Conservation (phyloP, 2,113 vertebrate genomes). For the Odobenus rosmarus region DNA sequence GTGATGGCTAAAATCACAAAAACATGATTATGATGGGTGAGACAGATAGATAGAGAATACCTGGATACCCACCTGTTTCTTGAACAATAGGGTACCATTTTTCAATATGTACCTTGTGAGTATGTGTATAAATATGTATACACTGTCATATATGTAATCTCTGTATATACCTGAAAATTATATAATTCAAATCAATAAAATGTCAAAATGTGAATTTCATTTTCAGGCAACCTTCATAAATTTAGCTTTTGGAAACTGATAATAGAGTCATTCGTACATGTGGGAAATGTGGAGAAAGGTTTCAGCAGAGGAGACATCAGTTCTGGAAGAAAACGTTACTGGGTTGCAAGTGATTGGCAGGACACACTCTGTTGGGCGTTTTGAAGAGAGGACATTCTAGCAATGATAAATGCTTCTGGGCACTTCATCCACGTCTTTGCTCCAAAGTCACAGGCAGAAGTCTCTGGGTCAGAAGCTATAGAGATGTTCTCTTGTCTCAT, state of each 20-base stretch:
- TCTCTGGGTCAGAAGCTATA: constrained; percentile 66
- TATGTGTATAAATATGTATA: fast-evolving
- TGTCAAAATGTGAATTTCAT: constrained; percentile 3
- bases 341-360: constrained; percentile 66
- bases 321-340: constrained; percentile 56
- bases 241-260: constrained; percentile 57
- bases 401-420: constrained; percentile 56
- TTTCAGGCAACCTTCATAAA: constrained; percentile 52
- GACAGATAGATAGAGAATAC: background rate
- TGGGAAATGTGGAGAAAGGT: constrained; percentile 67
- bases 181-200: background rate
- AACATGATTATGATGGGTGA: background rate
- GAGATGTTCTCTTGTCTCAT: constrained; percentile 65
- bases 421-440: constrained; percentile 46
- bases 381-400: constrained; percentile 10
- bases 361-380: constrained; percentile 46
- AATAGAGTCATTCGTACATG: constrained; percentile 48
- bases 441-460: constrained; percentile 55
- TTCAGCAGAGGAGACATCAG: constrained; percentile 69
- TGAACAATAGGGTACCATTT: background rate
- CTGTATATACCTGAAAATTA: background rate
- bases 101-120: background rate
- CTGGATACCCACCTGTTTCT: background rate
- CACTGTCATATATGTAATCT: background rate
- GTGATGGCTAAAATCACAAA: constrained; percentile 49